These are phyloP conservation scores for Amphipyra berbera DNA, from an alignment of 2,888 invertebrate genomes.

Conservation along the genomic window DNA sequence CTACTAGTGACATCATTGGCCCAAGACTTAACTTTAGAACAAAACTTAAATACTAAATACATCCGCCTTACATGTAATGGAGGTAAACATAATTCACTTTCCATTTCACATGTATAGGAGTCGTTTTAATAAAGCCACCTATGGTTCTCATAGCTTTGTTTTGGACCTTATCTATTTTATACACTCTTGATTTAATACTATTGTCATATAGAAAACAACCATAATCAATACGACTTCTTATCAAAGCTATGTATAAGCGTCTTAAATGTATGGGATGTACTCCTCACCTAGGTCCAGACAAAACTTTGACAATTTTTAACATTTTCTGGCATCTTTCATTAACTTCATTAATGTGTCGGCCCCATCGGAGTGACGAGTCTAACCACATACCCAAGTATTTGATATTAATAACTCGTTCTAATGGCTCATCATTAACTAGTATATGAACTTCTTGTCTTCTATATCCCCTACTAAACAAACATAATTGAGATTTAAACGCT, in stretches of 20 bases:
- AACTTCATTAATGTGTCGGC: constrained; percentile 6
- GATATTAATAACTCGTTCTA: background rate
- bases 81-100: background rate
- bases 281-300: background rate
- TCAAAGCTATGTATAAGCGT: background rate
- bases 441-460: background rate
- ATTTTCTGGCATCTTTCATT: background rate
- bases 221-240: background rate
- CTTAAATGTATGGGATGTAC: background rate
- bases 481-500: constrained; percentile 1
- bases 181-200: background rate
- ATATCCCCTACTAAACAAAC: constrained; percentile 11
- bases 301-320: background rate
- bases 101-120: background rate
- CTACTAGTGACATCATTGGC: background rate
- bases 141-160: background rate
- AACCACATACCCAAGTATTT: constrained; percentile 14
- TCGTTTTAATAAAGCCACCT: background rate
- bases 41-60: background rate
- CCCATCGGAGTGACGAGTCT: constrained; percentile 3
- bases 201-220: background rate
- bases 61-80: background rate
- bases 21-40: background rate
- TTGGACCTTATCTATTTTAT: background rate
- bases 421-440: background rate